Conservation (phyloP, 1,140 invertebrate species). For the Mamestra configurata region DNA sequence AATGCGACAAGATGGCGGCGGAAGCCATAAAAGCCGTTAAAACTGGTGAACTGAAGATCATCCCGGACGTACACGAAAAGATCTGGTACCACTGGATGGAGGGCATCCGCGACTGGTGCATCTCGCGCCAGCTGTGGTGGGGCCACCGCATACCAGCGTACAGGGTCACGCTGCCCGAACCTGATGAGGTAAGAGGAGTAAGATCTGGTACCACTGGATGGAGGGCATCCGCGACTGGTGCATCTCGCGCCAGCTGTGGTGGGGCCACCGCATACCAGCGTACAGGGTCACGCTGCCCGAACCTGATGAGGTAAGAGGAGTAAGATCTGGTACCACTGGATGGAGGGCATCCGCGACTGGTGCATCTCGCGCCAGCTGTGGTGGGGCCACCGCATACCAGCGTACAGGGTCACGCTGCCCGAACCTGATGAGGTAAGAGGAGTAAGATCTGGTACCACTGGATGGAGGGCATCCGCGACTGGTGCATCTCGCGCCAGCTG, state of each 20-base stretch:
- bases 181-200: constrained; percentile 77
- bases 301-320: constrained; percentile 51
- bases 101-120: constrained; percentile 96
- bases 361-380: constrained; percentile 99
- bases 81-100: constrained; percentile 99
- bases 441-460: constrained; percentile 99
- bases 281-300: constrained; percentile 93
- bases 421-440: constrained; percentile 53
- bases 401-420: constrained; percentile 94
- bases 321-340: constrained; percentile 99
- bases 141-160: constrained; percentile 99
- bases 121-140: constrained; percentile 99
- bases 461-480: constrained; percentile 97
- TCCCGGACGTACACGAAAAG: constrained; percentile 97
- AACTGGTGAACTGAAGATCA: constrained; percentile 95
- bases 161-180: constrained; percentile 90
- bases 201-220: constrained; percentile 99
- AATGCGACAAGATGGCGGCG: constrained; percentile 94
- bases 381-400: constrained; percentile 99
- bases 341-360: constrained; percentile 96
- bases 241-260: constrained; percentile 99
- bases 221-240: constrained; percentile 97
- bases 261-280: constrained; percentile 99
- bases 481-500: constrained; percentile 98
- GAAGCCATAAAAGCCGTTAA: constrained; percentile 94